Evolutionary conservation across 2,113 vertebrate species (phyloP).

Genomic region (Pomatorhinus ruficollis): DNA sequence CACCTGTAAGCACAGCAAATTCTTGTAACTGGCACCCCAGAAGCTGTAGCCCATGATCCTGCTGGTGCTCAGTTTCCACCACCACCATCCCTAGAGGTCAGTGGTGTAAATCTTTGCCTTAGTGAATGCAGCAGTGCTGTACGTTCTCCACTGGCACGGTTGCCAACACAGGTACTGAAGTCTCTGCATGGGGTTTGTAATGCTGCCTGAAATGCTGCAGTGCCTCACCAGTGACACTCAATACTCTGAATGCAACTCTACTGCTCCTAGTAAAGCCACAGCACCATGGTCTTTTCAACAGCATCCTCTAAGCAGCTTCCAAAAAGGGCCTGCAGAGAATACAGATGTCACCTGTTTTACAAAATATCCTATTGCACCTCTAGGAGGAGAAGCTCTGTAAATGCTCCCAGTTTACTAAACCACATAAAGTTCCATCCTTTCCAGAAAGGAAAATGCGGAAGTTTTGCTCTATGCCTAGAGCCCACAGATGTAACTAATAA

Average conservation of each 20-base stretch:
- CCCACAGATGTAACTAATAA: background rate
- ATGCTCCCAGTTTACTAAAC: background rate
- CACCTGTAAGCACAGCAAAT: background rate
- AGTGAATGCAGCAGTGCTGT: background rate
- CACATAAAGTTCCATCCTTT: background rate
- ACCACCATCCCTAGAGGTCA: background rate
- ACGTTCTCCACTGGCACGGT: background rate
- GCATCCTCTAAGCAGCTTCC: background rate
- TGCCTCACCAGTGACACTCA: background rate
- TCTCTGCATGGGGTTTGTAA: background rate
- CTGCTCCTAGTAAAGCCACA: background rate
- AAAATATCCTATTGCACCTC: background rate
- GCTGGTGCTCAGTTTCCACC: background rate
- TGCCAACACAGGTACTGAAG: background rate
- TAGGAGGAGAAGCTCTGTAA: background rate
- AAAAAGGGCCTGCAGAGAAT: background rate
- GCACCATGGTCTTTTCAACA: background rate
- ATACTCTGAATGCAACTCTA: background rate
- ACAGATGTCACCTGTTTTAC: background rate
- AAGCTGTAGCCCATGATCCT: background rate
- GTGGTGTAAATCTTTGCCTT: background rate
- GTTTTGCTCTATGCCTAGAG: background rate
- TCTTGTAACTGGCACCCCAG: background rate
- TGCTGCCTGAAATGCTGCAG: background rate
- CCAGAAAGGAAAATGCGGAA: background rate